Conservation (phyloP, 2,797 vertebrate genomes). For the Limnodromus scolopaceus region DNA sequence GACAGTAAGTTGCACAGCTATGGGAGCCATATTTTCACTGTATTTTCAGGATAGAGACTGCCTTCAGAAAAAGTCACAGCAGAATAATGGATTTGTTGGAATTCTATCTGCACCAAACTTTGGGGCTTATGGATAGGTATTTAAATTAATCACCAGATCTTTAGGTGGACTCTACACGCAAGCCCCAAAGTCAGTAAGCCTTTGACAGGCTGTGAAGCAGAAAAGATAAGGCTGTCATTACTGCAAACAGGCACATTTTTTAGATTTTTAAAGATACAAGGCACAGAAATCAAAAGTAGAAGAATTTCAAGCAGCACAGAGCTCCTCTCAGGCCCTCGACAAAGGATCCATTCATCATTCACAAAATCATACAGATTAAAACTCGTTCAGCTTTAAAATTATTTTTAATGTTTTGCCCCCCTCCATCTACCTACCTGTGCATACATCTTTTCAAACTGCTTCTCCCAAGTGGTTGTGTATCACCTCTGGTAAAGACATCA, state of each 20-base stretch:
- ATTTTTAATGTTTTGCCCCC: neutral
- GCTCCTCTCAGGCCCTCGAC: fast-evolving
- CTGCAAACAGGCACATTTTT: neutral
- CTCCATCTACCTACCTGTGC: neutral
- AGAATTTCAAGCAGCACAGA: neutral
- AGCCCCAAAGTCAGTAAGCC: neutral
- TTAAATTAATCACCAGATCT: neutral
- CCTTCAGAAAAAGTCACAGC: neutral
- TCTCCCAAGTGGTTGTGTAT: neutral
- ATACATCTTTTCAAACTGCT: neutral
- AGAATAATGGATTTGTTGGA: neutral
- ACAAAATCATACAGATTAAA: neutral
- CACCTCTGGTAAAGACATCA: neutral
- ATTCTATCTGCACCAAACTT: neutral
- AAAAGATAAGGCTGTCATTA: neutral
- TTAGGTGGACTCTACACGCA: neutral
- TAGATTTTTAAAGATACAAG: neutral
- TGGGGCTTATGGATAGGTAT: neutral
- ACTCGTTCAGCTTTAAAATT: neutral
- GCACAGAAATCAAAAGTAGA: neutral
- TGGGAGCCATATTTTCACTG: neutral
- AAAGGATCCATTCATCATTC: neutral
- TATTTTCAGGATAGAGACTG: neutral
- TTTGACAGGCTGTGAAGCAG: neutral
- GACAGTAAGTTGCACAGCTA: neutral